Conservation (phyloP, 2,113 vertebrate genomes). For the Urocitellus parryii region DNA sequence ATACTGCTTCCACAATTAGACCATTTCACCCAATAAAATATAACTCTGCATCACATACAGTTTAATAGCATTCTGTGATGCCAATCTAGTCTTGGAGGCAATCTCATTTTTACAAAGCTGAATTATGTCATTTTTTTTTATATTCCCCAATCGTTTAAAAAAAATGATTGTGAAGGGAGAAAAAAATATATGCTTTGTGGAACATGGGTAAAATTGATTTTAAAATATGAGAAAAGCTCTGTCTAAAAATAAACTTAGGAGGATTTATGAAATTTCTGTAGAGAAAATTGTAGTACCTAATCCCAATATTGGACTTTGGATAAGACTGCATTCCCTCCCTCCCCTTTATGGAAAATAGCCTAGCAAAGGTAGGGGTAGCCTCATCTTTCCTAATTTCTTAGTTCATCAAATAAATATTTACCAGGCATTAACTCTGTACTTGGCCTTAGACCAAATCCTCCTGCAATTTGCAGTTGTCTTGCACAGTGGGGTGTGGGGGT, state of each 20-base stretch:
- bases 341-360: neutral
- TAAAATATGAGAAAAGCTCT: slow-evolving; percentile 65
- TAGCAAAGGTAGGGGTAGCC: neutral
- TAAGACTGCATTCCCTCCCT: neutral
- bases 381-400: neutral
- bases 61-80: neutral
- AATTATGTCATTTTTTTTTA: neutral
- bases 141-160: slow-evolving; percentile 54
- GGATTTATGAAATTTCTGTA: slow-evolving; percentile 23
- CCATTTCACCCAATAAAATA: slow-evolving; percentile 38
- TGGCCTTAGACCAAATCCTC: slow-evolving; percentile 13
- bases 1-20: slow-evolving; percentile 30
- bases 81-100: slow-evolving; percentile 34
- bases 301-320: neutral
- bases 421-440: neutral
- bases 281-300: neutral
- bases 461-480: slow-evolving; percentile 32
- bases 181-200: slow-evolving; percentile 12
- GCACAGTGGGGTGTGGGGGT: neutral
- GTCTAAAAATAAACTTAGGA: slow-evolving; percentile 47
- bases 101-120: slow-evolving; percentile 10
- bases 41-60: neutral
- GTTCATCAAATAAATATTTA: slow-evolving; percentile 15
- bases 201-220: neutral
- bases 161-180: neutral